Conservation (phyloP, 1,140 invertebrate species). For the Magallana angulata region DNA sequence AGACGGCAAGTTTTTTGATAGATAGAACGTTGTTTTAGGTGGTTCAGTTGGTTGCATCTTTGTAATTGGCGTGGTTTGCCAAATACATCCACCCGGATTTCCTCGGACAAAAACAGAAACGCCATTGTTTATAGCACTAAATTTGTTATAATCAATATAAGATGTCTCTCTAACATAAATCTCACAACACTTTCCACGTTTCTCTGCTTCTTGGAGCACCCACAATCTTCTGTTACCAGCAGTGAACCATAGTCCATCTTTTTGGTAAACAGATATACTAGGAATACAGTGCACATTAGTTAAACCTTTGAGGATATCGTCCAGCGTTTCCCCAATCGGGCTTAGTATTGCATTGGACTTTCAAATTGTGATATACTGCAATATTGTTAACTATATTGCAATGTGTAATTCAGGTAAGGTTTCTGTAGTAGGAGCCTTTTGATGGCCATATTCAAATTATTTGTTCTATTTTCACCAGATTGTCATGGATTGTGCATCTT, state of each 20-base stretch:
- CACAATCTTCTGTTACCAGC: constrained; percentile 49
- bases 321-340: constrained; percentile 31
- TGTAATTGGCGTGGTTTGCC: not conserved
- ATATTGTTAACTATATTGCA: too few species aligned
- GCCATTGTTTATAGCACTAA: constrained; percentile 40
- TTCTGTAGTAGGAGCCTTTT: too few species aligned
- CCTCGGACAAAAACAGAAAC: constrained; percentile 12
- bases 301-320: constrained; percentile 4
- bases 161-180: not conserved
- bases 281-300: constrained; percentile 11
- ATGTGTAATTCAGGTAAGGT: too few species aligned
- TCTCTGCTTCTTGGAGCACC: constrained; percentile 40
- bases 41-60: too few species aligned
- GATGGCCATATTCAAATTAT: too few species aligned
- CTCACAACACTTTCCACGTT: constrained; percentile 35
- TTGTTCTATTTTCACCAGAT: too few species aligned
- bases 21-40: too few species aligned
- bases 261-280: constrained; percentile 28
- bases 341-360: too few species aligned
- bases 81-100: constrained; percentile 33
- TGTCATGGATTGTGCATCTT: too few species aligned
- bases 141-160: constrained; percentile 34
- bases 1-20: too few species aligned
- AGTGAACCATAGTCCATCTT: constrained; percentile 30
- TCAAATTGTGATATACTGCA: too few species aligned